Evolutionary conservation across 2,888 invertebrate species (phyloP).

Genomic region (Aphidoletes aphidimyza): DNA sequence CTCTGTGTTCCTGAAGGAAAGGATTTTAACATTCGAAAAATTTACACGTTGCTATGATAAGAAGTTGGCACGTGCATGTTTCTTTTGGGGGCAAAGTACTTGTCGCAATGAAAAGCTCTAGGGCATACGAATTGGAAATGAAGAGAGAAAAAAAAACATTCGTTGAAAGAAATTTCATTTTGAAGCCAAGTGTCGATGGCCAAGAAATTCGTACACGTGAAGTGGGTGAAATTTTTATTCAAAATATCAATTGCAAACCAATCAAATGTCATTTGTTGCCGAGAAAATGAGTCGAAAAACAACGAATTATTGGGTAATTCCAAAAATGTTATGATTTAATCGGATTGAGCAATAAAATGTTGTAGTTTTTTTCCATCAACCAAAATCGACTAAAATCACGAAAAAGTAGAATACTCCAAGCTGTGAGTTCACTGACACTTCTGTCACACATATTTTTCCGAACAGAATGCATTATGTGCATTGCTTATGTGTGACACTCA

Average conservation of each 20-base stretch:
- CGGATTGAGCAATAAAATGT: background rate
- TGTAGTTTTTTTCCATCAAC: too few relatives aligned
- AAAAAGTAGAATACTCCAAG: slow-evolving; percentile 15
- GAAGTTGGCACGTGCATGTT: background rate
- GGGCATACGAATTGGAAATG: background rate
- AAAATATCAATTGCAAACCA: background rate
- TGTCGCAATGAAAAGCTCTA: background rate
- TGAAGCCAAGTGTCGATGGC: slow-evolving; percentile 10
- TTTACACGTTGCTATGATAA: background rate
- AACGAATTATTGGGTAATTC: background rate
- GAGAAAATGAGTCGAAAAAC: background rate
- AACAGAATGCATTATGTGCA: background rate
- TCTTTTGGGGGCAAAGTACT: slow-evolving; percentile 14
- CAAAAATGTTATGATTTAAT: background rate
- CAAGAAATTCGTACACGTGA: slow-evolving; percentile 22
- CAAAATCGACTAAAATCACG: background rate
- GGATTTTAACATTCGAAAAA: slow-evolving; percentile 11
- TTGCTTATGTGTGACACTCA: background rate
- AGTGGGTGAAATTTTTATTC: background rate
- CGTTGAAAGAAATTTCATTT: background rate
- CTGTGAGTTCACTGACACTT: slow-evolving; percentile 44
- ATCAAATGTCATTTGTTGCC: background rate
- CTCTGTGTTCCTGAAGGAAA: background rate
- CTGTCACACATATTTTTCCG: slow-evolving; percentile 19
- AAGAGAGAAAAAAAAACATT: background rate